Conservation (phyloP, 2,113 vertebrate genomes). For the Melanerpes formicivorus region DNA sequence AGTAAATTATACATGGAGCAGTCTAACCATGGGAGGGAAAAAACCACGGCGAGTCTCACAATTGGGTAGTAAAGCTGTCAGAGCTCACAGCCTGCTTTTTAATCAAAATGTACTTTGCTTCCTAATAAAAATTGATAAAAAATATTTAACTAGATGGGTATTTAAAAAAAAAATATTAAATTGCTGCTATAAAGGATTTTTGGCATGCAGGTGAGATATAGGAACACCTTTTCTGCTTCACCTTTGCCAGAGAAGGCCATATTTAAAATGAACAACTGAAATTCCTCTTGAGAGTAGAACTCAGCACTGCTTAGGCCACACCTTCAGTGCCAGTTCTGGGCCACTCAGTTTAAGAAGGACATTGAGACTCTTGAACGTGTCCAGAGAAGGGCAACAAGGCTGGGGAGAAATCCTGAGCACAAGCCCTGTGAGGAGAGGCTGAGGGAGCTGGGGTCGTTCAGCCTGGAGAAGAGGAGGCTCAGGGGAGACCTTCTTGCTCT, state of each 20-base stretch:
- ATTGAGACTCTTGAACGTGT: no score
- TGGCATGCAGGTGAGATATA: neutral
- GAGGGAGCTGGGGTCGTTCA: no score
- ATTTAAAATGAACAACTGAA: neutral
- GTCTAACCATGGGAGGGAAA: neutral
- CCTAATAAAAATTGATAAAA: neutral
- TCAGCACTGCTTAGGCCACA: no score
- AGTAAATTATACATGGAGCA: conserved; percentile 32
- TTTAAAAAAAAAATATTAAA: neutral
- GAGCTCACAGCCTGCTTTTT: conserved; percentile 1
- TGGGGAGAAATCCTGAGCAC: no score
- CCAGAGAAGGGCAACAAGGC: no score
- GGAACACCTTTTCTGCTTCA: neutral
- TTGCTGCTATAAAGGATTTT: neutral
- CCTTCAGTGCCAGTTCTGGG: no score
- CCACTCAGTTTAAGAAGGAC: no score
- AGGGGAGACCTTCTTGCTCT: no score
- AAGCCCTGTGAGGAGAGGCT: no score
- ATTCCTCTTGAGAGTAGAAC: neutral
- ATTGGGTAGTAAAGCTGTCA: conserved; percentile 27
- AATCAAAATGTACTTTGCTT: conserved; percentile 12
- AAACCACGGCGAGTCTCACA: neutral
- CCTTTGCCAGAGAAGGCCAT: neutral
- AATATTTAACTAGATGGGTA: neutral
- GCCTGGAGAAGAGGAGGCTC: no score